Evolutionary conservation across 2,113 vertebrate genomes (phyloP).

Genomic region (Myrmecophaga tridactyla): DNA sequence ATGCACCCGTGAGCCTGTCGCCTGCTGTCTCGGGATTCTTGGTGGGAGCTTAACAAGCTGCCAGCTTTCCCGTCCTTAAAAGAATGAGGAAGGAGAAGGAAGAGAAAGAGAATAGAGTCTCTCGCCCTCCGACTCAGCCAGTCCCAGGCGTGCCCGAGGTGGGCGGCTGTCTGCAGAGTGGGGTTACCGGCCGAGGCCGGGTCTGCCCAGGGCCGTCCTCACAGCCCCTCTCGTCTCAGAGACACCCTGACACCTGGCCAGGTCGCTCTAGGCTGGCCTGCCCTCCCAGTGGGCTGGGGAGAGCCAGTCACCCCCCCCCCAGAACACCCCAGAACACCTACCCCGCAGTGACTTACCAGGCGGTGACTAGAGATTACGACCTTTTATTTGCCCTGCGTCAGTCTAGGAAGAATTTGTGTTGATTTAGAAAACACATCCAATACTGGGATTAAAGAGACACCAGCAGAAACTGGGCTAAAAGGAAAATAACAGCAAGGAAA

Average conservation of each 20-base stretch:
- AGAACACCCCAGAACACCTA: not conserved
- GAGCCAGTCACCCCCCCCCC: too few species aligned
- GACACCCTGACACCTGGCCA: not conserved
- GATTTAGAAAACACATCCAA: not conserved
- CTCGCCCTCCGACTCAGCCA: not conserved
- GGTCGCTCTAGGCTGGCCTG: not conserved
- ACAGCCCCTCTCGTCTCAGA: not conserved
- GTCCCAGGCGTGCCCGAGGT: too few species aligned
- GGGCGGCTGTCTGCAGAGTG: not conserved
- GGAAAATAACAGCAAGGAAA: not conserved
- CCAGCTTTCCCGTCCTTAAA: not conserved
- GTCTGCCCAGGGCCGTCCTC: not conserved
- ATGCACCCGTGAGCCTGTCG: not conserved
- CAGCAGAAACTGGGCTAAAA: not conserved
- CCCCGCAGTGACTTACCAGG: not conserved
- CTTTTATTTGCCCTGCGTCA: not conserved
- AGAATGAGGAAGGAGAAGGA: too few species aligned
- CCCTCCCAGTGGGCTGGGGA: not conserved
- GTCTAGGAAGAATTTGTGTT: conserved; percentile 24
- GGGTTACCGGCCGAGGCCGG: too few species aligned
- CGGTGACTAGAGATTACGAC: not conserved
- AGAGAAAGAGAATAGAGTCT: not conserved
- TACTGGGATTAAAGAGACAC: not conserved
- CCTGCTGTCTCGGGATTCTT: not conserved
- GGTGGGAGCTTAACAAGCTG: not conserved